phyloP scores from a whole-genome alignment of 2,113 vertebrate genomes.

The Muntiacus reevesi region DNA sequence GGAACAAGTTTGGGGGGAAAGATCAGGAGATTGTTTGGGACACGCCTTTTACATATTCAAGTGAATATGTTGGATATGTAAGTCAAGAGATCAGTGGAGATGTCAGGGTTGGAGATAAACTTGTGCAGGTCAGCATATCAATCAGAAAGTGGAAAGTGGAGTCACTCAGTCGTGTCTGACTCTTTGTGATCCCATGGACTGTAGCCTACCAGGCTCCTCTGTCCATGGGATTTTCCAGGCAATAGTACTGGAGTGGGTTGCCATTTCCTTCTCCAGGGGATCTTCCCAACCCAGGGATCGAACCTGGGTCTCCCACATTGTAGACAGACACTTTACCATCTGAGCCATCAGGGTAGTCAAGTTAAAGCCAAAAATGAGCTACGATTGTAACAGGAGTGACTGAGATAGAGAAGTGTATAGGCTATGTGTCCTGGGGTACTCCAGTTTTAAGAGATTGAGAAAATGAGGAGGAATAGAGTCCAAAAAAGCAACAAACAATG shows the following conservation, averaged over 20 bases:
- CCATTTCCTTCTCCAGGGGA: too few relatives aligned
- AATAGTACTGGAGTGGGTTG: too few relatives aligned
- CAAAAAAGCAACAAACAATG: background rate
- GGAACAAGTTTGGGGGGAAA: background rate
- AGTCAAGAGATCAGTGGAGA: background rate
- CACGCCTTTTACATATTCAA: background rate
- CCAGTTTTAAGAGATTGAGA: background rate
- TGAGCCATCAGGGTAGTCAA: too few relatives aligned
- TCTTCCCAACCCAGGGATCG: too few relatives aligned
- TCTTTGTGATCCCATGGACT: too few relatives aligned
- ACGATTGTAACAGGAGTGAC: background rate
- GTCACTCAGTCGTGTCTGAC: too few relatives aligned
- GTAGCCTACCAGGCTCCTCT: too few relatives aligned
- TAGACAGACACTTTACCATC: too few relatives aligned
- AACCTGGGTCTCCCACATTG: too few relatives aligned
- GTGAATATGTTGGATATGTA: background rate
- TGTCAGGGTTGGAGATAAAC: background rate
- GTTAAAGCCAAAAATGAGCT: background rate
- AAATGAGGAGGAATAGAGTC: background rate
- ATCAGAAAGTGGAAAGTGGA: background rate
- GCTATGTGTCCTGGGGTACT: background rate
- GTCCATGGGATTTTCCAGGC: too few relatives aligned
- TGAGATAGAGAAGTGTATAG: background rate
- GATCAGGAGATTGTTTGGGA: background rate
- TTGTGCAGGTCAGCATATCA: background rate